Evolutionary conservation across 2,797 vertebrate species (phyloP).

Genomic region (Microhierax caerulescens): DNA sequence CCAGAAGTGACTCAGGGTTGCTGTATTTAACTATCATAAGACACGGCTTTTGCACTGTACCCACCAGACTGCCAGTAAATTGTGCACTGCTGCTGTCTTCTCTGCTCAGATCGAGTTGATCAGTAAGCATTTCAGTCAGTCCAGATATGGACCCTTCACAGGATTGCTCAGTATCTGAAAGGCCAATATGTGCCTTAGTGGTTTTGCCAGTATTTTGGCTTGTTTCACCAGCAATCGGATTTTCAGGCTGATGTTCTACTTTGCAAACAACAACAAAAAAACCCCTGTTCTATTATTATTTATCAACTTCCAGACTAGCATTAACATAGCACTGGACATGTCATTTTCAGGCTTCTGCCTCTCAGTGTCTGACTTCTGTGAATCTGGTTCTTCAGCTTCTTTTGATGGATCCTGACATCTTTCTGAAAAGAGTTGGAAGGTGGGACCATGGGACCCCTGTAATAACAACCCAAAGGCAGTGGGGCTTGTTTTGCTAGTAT

Average conservation of each 20-base stretch:
- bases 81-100: neutral
- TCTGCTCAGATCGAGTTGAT: neutral
- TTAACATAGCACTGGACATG: neutral
- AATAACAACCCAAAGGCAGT: neutral
- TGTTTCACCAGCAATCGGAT: neutral
- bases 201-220: neutral
- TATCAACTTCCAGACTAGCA: neutral
- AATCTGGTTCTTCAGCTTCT: neutral
- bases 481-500: neutral
- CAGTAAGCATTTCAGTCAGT: slow-evolving; percentile 32
- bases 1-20: slow-evolving; percentile 34
- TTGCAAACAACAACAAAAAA: neutral
- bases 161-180: neutral
- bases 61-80: slow-evolving; percentile 49
- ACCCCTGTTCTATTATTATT: neutral
- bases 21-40: slow-evolving; percentile 65
- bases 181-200: neutral
- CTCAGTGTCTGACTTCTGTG: neutral
- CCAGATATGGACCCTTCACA: neutral
- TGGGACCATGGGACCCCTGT: neutral
- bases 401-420: neutral
- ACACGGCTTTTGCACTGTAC: slow-evolving; percentile 65
- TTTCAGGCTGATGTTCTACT: neutral
- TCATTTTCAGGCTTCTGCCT: neutral
- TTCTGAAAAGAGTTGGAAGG: neutral